Evolutionary conservation across 2,797 vertebrate genomes (phyloP).

Genomic region (Novumbra hubbsi): DNA sequence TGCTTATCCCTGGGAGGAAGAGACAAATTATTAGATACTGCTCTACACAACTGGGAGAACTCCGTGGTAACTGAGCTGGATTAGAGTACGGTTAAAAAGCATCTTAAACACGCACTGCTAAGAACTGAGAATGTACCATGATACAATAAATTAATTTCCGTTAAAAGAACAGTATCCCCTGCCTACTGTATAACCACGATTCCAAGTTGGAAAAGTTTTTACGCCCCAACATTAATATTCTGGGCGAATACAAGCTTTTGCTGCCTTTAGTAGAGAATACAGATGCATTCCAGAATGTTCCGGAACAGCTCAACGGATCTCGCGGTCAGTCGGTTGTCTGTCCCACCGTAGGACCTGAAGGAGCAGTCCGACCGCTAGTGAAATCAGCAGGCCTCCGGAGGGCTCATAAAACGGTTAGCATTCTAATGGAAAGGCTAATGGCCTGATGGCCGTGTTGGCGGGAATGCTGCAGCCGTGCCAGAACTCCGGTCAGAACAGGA

Average conservation of each 20-base stretch:
- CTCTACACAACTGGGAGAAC: neutral
- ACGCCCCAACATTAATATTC: neutral
- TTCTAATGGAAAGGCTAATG: conserved; percentile 5
- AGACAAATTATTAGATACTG: conserved; percentile 24
- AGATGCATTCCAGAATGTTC: neutral
- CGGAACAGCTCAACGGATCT: neutral
- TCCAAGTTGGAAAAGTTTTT: neutral
- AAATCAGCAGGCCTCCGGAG: neutral
- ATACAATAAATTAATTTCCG: neutral
- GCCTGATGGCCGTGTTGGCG: neutral
- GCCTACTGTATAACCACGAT: neutral
- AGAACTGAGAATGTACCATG: neutral
- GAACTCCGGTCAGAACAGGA: neutral
- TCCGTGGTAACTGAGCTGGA: neutral
- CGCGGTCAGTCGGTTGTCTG: neutral
- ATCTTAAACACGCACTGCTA: neutral
- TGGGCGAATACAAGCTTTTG: neutral
- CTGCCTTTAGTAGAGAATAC: neutral
- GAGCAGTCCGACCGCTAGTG: neutral
- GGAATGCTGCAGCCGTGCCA: neutral
- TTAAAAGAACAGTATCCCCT: neutral
- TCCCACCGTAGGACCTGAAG: neutral
- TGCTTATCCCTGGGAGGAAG: conserved; percentile 84
- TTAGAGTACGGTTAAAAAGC: neutral
- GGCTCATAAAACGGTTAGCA: conserved; percentile 1